Evolutionary conservation across 2,797 vertebrate species (phyloP), one percentile per base, ranked within the genome.

Genomic region (Hephaestus fuliginosus): DNA sequence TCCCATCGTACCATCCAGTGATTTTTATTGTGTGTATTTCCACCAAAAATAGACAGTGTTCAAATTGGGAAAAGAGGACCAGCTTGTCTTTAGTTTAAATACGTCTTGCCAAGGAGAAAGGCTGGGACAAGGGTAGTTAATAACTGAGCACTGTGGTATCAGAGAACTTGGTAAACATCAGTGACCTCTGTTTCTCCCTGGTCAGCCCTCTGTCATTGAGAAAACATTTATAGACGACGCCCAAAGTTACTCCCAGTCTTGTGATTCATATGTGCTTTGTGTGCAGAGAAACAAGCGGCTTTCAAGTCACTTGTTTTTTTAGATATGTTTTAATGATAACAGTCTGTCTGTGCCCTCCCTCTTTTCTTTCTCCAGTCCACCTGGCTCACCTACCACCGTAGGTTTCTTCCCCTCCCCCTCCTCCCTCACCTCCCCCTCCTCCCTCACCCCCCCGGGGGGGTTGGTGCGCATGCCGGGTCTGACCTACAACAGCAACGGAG

Each of bases 381-480:
- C 98, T n/a, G 98, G 98, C 17, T 99, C 97, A 28, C 98, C 98
- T 13, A 97, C 96, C 60, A 96, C 97, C 0, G 72, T 99, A 82
- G 97, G 97, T 75, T 99, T 96, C 92, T 96, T 97, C 84, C 94
- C 97, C 44, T 96, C 97, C 77, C 95, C 96, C 74, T 92, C 96
- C 10, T 94, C 96, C 36, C 87, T 95, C 87, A 95, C 91, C 41
- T 91, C 94, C 36, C 91, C 85, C 74, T 92, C 96, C 10, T 94
- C 96, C 36, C 87, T 95, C 87, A 95, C 91, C 41, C 90, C 94
- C 36, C 91, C 85, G 0, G 94, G 91, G 85, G 94, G 91, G 71
- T 87, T 99, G 80, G 90, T 99, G 77, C 96, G 97, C 58, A 98
- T 99, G 97, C 98, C 98, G 71, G 96, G 96, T 63, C 93, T 99